These are phyloP conservation scores for Acyrthosiphon pisum DNA, from an alignment of 1,140 invertebrate species.

Conservation along the genomic window DNA sequence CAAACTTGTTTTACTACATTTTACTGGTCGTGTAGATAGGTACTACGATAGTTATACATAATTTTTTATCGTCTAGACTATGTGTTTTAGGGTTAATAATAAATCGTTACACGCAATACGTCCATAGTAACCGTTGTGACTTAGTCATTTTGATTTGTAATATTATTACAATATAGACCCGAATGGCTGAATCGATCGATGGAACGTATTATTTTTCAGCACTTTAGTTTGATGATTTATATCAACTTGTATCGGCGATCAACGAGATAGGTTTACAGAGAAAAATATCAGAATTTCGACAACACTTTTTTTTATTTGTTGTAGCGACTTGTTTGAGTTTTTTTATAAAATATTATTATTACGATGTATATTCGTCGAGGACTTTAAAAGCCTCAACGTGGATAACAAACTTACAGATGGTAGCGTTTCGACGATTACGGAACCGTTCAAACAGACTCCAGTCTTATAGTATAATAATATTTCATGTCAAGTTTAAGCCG, in stretches of 20 bases:
- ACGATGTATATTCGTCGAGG: neutral
- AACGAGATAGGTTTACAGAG: too few species aligned
- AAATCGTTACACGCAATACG: neutral
- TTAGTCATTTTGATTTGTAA: neutral
- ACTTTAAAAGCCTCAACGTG: too few species aligned
- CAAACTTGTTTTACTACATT: neutral
- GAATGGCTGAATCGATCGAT: neutral
- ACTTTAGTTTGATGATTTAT: neutral
- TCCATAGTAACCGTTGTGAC: neutral
- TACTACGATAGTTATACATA: neutral
- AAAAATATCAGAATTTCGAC: neutral
- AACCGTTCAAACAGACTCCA: neutral
- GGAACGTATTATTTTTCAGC: neutral
- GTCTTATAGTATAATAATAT: neutral
- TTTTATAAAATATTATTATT: neutral
- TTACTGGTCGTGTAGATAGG: too few species aligned
- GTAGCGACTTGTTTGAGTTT: neutral
- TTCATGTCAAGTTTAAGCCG: neutral
- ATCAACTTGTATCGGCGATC: too few species aligned
- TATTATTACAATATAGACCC: neutral
- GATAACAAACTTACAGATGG: neutral
- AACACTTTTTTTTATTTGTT: neutral
- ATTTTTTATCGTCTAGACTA: neutral
- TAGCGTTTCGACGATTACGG: neutral
- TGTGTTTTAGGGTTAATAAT: too few species aligned